phyloP scores from a whole-genome alignment of 1,140 invertebrate genomes.

The Microplitis mediator region DNA sequence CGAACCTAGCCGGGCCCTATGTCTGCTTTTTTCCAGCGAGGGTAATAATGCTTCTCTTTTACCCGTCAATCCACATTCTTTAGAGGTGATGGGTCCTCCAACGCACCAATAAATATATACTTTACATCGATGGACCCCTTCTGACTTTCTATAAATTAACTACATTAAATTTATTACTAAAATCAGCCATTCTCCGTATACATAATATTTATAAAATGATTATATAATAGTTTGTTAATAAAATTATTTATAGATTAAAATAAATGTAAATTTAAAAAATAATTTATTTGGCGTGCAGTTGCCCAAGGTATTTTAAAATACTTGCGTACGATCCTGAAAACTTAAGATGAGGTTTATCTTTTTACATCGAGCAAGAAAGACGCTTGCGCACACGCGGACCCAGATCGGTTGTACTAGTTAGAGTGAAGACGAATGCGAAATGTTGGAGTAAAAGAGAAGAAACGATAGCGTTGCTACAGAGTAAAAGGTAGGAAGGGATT shows the following conservation, averaged over 20 bases:
- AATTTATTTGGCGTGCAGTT: not conserved
- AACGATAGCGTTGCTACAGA: constrained; percentile 19
- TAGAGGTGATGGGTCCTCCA: not conserved
- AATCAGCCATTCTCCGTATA: not conserved
- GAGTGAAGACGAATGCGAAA: constrained; percentile 2
- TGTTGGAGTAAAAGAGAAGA: constrained; percentile 21
- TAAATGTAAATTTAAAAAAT: not conserved
- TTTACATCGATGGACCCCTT: too few species aligned
- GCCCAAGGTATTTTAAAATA: not conserved
- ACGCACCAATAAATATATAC: not conserved
- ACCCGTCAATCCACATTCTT: constrained; percentile 13
- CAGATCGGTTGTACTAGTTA: not conserved
- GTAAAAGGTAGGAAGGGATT: constrained; percentile 28
- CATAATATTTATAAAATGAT: too few species aligned
- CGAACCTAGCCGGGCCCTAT: constrained; percentile 40
- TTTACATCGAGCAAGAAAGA: constrained; percentile 43
- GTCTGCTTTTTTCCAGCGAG: too few species aligned
- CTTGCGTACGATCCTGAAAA: constrained; percentile 37
- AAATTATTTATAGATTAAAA: not conserved
- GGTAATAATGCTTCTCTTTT: not conserved
- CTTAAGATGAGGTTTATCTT: constrained; percentile 43
- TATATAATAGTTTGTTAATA: too few species aligned
- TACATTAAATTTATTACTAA: not conserved
- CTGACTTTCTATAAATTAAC: too few species aligned
- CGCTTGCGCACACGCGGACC: constrained; percentile 15